Evolutionary conservation across 2,888 invertebrate genomes (phyloP).

Genomic region (Pollenia amentaria): DNA sequence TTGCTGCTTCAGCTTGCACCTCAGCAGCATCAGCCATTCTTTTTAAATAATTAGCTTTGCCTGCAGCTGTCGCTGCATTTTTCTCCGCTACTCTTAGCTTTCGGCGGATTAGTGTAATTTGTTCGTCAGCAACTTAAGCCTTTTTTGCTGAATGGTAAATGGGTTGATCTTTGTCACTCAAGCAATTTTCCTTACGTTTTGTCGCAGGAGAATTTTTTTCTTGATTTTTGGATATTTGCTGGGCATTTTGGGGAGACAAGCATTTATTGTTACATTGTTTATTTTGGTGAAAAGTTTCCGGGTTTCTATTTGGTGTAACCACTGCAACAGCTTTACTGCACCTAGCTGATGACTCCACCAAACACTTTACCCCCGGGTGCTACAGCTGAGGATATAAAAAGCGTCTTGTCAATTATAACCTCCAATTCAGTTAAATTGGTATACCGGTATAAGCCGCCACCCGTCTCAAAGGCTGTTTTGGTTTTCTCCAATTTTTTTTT

Average conservation of each 20-base stretch:
- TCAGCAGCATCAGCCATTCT: constrained; percentile 39
- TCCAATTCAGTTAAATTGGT: constrained; percentile 15
- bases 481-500: constrained; percentile 20
- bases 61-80: not conserved
- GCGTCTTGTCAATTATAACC: not conserved
- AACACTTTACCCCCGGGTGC: not conserved
- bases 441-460: not conserved
- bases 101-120: constrained; percentile 23
- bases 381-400: constrained; percentile 20
- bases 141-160: constrained; percentile 17
- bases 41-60: constrained; percentile 8
- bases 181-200: not conserved
- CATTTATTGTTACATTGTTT: not conserved
- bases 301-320: constrained; percentile 19
- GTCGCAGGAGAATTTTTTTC: not conserved
- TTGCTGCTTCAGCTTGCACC: constrained; percentile 20
- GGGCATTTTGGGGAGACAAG: not conserved
- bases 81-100: constrained; percentile 40
- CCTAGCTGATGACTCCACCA: constrained; percentile 7
- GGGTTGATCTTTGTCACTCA: not conserved
- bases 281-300: constrained; percentile 10
- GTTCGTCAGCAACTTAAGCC: constrained; percentile 5
- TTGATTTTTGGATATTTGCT: not conserved
- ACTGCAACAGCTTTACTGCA: constrained; percentile 4
- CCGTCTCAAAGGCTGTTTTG: not conserved